Conservation (phyloP, 2,113 vertebrate species). For the Toxotes chatareus region DNA sequence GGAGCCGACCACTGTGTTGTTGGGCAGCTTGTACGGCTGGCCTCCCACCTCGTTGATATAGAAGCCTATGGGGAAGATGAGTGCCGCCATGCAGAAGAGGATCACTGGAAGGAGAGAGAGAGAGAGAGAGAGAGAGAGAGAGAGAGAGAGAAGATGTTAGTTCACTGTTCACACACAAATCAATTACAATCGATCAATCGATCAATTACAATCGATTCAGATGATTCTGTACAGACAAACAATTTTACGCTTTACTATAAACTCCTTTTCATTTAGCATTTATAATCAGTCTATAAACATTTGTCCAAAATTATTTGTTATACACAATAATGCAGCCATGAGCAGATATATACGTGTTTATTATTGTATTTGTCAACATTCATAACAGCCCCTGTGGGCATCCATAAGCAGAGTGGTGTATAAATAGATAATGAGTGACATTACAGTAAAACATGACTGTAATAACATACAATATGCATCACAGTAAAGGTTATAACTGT, state of each 20-base stretch:
- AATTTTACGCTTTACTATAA: too few relatives aligned
- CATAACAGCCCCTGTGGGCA: background rate
- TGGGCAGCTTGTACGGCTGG: conserved; percentile 98
- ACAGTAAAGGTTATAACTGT: too few relatives aligned
- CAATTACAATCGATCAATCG: too few relatives aligned
- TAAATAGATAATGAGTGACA: background rate
- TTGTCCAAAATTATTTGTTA: background rate
- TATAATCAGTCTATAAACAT: background rate
- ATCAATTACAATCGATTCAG: too few relatives aligned
- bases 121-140: conserved; percentile 8
- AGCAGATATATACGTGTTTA: background rate
- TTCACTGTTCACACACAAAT: background rate
- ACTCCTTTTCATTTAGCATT: background rate
- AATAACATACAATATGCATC: too few relatives aligned
- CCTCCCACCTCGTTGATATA: conserved; percentile 98
- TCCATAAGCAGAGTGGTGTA: background rate
- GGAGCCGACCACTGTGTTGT: conserved; percentile 99
- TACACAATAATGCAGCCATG: background rate
- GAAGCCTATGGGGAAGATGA: conserved; percentile 92
- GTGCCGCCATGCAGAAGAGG: conserved; percentile 99
- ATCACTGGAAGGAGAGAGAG: conserved; percentile 84
- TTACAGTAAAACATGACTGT: background rate
- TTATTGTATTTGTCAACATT: background rate
- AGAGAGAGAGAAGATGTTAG: conserved; percentile 20
- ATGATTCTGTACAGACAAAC: background rate